Conservation (phyloP, 1,140 invertebrate genomes). For the Idris sp. region DNA sequence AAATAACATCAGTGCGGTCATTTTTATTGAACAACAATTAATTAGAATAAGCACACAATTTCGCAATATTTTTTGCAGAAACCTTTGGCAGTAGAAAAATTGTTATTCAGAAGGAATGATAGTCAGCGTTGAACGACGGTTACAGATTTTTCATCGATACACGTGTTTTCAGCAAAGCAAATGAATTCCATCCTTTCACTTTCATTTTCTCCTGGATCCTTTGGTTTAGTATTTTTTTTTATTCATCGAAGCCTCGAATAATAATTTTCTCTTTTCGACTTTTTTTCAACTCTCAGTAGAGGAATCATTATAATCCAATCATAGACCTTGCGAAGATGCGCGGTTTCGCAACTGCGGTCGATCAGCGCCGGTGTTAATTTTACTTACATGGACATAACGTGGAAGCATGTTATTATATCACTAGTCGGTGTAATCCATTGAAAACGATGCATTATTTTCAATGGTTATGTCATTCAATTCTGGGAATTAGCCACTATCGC, state of each 20-base stretch:
- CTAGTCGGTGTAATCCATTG: slow-evolving; percentile 18
- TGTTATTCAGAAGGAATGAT: slow-evolving; percentile 13
- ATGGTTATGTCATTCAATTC: slow-evolving; percentile 29
- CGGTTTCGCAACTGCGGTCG: slow-evolving; percentile 26
- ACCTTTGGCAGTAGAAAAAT: slow-evolving; percentile 8
- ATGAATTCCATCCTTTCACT: slow-evolving; percentile 50
- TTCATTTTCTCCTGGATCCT: slow-evolving; percentile 40
- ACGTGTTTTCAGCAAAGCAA: slow-evolving; percentile 45
- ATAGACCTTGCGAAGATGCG: slow-evolving; percentile 24
- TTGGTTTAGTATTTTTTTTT: slow-evolving; percentile 7
- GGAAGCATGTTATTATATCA: slow-evolving; percentile 29
- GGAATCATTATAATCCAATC: slow-evolving; percentile 48
- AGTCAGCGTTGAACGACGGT: slow-evolving; percentile 3
- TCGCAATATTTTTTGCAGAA: slow-evolving; percentile 13
- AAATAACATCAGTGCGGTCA: no score
- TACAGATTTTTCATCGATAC: slow-evolving; percentile 41
- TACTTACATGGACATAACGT: slow-evolving; percentile 1
- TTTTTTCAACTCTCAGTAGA: slow-evolving; percentile 30
- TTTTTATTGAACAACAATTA: slow-evolving; percentile 2
- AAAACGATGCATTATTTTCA: slow-evolving; percentile 26
- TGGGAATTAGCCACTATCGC: slow-evolving; percentile 8
- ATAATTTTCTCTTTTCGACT: slow-evolving; percentile 29
- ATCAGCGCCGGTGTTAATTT: slow-evolving; percentile 37
- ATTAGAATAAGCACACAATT: no score
- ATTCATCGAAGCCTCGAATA: slow-evolving; percentile 13